Evolutionary conservation across 2,797 vertebrate species (phyloP).

Genomic region (Galagoides demidoff): DNA sequence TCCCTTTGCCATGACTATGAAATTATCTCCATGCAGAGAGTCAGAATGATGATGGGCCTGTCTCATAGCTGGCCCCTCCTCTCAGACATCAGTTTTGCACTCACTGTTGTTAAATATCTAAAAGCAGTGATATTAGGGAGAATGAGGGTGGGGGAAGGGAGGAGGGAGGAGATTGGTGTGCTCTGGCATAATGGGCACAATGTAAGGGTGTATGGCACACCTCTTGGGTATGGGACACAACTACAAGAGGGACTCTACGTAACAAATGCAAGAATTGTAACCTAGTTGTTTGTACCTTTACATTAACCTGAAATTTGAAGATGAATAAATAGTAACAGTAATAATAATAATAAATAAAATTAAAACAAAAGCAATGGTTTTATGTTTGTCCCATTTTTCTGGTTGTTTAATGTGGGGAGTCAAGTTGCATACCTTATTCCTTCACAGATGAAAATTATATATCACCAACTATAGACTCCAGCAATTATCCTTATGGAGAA

Average conservation of each 20-base stretch:
- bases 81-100: neutral
- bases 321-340: too few species aligned
- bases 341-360: too few species aligned
- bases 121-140: neutral
- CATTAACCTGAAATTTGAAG: too few species aligned
- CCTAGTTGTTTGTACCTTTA: too few species aligned
- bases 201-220: too few species aligned
- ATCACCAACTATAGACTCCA: neutral
- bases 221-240: too few species aligned
- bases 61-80: neutral
- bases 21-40: neutral
- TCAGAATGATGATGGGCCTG: rapidly evolving
- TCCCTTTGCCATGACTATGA: neutral
- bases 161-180: too few species aligned
- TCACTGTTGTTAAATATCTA: neutral
- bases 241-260: too few species aligned
- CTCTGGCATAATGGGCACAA: too few species aligned
- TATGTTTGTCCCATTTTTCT: neutral
- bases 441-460: neutral
- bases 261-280: too few species aligned
- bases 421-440: neutral
- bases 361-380: neutral
- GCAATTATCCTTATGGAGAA: neutral
- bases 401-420: neutral
- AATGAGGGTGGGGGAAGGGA: too few species aligned